A percentile compares a stretch with the other conserved stretches of the same genome.
Evolutionary conservation across 2,113 vertebrate species (phyloP).

Genomic region (Rana temporaria): DNA sequence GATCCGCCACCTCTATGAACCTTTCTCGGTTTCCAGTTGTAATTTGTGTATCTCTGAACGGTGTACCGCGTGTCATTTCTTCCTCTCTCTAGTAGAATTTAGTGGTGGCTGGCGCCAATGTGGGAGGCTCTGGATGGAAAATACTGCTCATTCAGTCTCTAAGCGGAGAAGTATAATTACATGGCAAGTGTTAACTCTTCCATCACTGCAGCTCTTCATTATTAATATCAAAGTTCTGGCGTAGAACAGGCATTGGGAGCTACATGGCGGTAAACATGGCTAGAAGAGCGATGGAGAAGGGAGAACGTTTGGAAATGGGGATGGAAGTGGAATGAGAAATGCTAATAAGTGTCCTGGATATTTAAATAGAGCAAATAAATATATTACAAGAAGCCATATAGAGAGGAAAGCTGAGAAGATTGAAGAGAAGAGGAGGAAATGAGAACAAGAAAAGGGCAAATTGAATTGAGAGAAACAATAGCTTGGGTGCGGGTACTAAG

Average conservation of each 20-base stretch:
- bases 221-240: not conserved
- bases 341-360: too few species aligned
- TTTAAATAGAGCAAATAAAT: too few species aligned
- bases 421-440: too few species aligned
- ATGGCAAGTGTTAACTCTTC: slow-evolving; percentile 10
- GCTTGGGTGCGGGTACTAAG: too few species aligned
- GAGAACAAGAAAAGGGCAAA: too few species aligned
- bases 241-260: not conserved
- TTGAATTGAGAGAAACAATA: too few species aligned
- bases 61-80: slow-evolving; percentile 4
- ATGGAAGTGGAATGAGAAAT: too few species aligned
- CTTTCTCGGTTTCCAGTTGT: too few species aligned
- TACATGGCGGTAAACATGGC: too few species aligned
- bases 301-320: too few species aligned
- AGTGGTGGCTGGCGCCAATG: slow-evolving; percentile 24
- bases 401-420: not conserved
- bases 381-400: not conserved
- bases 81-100: slow-evolving; percentile 29
- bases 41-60: not conserved
- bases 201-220: not conserved
- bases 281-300: too few species aligned
- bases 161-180: slow-evolving; percentile 1
- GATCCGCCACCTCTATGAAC: too few species aligned
- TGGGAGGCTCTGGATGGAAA: slow-evolving; percentile 36
- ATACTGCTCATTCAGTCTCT: slow-evolving; percentile 7